Evolutionary conservation across 2,797 vertebrate species (phyloP), one percentile per base, ranked within the genome.

Genomic region (Amniataba percoides): DNA sequence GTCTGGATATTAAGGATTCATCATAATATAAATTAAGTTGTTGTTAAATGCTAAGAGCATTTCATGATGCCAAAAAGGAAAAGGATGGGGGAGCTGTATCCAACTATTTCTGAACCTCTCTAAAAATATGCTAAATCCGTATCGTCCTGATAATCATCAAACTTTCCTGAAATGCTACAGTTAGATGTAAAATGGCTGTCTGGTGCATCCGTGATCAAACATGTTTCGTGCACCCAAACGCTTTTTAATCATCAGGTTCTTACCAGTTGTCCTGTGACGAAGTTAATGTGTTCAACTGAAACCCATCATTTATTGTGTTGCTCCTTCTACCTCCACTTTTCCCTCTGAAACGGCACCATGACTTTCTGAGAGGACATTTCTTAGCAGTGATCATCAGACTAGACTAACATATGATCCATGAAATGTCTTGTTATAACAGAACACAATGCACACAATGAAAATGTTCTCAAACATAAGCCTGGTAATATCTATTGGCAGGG

Each of bases 401-500:
- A 3, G 27, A 31, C 27, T 31, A 31, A 31, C 27, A 31, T 31
- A 31, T 31, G 27, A 31, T 31, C 18, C 11, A 56, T 27, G 27
- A 61, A 42, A 16, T 58, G 25, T 8, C 6, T 10, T 25, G 2
- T 16, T 19, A 21, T 15, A n/a, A 25, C 9, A n/a, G 0, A 13
- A 36, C 45, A 36, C 36, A n/a, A n/a, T n/a, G n/a, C n/a, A n/a
- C n/a, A n/a, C n/a, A 88, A 86, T 82, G 57, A 81, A 82, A 83
- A 78, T 62, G 58, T 69, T 79, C 78, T 72, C 72, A 56, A 72
- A 78, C 85, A 81, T 76, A 65, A 87, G 84, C 70, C 60, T 34
- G 61, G 74, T 87, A 79, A 88, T 69, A 88, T 83, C 74, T 83
- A 45, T 43, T 81, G 66, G 81, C 80, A 74, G 19, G 11, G 21